phyloP scores from a whole-genome alignment of 2,888 invertebrate species.

The Chrysomela aeneicollis region DNA sequence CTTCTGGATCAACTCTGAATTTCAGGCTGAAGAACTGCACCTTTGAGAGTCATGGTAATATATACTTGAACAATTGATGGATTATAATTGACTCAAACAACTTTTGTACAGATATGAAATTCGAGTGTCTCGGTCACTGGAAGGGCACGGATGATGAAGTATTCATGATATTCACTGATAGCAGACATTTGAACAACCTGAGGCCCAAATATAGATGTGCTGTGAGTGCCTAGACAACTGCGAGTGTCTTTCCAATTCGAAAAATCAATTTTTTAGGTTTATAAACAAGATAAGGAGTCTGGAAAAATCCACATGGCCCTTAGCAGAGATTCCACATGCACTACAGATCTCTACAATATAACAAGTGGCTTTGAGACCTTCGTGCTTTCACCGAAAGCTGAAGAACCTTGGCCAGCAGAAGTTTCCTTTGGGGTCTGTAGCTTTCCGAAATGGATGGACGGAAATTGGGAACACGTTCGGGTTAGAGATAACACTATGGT shows the following conservation, averaged over 20 bases:
- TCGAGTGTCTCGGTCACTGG: constrained; percentile 73
- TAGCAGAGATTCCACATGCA: constrained; percentile 72
- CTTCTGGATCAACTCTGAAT: constrained; percentile 67
- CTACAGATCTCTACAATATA: constrained; percentile 64
- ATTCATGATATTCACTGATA: constrained; percentile 67
- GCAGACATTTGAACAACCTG: constrained; percentile 56
- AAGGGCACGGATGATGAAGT: constrained; percentile 64
- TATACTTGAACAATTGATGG: constrained; percentile 1
- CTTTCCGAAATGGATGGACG: constrained; percentile 71
- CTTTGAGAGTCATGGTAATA: constrained; percentile 65
- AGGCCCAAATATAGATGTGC: constrained; percentile 69
- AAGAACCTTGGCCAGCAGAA: constrained; percentile 59
- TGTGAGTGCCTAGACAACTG: constrained; percentile 58
- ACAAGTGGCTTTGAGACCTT: constrained; percentile 68
- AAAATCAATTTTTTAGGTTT: constrained; percentile 39
- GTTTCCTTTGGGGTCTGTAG: constrained; percentile 56
- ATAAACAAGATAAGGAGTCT: constrained; percentile 54
- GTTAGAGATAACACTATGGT: constrained; percentile 62
- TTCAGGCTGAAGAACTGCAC: constrained; percentile 67
- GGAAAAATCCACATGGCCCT: constrained; percentile 68
- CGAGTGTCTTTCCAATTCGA: constrained; percentile 8
- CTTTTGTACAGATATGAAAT: constrained; percentile 63
- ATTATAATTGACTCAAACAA: constrained; percentile 21
- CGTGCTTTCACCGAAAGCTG: constrained; percentile 59
- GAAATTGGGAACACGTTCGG: constrained; percentile 68